Evolutionary conservation across 2,888 invertebrate species (phyloP).

Genomic region (Stratiomys singularior): DNA sequence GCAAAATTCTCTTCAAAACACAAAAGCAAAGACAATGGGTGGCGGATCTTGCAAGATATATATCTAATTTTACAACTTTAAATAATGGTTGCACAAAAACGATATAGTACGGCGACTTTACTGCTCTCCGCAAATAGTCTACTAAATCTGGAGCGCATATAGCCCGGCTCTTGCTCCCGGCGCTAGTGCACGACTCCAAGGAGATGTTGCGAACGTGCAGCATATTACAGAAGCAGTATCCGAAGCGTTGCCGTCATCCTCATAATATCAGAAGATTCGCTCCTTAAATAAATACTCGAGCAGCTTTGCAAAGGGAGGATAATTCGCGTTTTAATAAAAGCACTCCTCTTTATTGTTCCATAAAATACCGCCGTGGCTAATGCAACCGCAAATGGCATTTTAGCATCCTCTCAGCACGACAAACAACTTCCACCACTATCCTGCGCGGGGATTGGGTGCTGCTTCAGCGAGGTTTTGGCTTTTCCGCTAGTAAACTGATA

Average conservation of each 20-base stretch:
- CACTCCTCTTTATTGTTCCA: constrained; percentile 35
- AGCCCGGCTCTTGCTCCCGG: background rate
- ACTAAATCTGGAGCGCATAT: constrained; percentile 1
- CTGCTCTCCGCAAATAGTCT: constrained; percentile 22
- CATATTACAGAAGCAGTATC: background rate
- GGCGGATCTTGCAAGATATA: constrained; percentile 4
- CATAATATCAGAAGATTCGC: constrained; percentile 6
- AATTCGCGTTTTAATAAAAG: constrained; percentile 44
- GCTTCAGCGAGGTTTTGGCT: background rate
- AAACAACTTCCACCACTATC: background rate
- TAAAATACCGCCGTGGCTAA: constrained; percentile 29
- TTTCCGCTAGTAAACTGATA: background rate
- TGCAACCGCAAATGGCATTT: constrained; percentile 38
- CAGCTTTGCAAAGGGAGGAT: constrained; percentile 12
- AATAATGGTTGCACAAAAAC: constrained; percentile 30
- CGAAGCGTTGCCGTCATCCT: background rate
- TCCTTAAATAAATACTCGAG: constrained; percentile 24
- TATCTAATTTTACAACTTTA: constrained; percentile 23
- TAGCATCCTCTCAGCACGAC: background rate
- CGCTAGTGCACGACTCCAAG: background rate
- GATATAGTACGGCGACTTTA: constrained; percentile 12
- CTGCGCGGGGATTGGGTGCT: too few species aligned
- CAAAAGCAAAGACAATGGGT: background rate
- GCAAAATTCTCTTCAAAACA: background rate
- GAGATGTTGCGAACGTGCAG: background rate